phyloP scores from a whole-genome alignment of 2,113 vertebrate species.

The Theristicus caerulescens region DNA sequence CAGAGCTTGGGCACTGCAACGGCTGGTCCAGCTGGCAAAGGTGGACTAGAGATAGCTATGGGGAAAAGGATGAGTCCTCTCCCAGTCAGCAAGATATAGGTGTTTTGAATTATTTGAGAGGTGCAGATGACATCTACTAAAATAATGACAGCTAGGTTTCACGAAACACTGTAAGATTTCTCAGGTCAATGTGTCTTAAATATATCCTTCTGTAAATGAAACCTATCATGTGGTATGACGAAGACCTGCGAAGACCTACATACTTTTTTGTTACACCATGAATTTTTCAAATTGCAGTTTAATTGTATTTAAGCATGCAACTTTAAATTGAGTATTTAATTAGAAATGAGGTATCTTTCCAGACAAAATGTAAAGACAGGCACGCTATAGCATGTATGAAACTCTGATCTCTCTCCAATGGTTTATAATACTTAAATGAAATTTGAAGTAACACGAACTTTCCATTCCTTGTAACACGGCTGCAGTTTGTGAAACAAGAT shows the following conservation, averaged over 20 bases:
- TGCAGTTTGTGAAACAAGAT: constrained; percentile 23
- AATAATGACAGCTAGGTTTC: not conserved
- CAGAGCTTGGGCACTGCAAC: not conserved
- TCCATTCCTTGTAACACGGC: not conserved
- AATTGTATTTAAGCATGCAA: not conserved
- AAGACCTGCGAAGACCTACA: not conserved
- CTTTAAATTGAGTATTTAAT: constrained; percentile 17
- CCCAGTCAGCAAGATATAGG: not conserved
- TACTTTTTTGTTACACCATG: not conserved
- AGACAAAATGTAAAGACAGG: not conserved
- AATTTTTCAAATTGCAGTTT: constrained; percentile 26
- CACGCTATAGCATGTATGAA: not conserved
- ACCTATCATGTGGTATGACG: not conserved
- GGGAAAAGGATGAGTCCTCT: not conserved
- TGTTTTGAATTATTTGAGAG: not conserved
- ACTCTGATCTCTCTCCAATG: constrained; percentile 4
- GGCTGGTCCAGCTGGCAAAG: not conserved
- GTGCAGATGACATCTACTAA: not conserved
- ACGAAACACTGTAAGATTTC: not conserved
- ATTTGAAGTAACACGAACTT: constrained; percentile 1
- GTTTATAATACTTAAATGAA: not conserved
- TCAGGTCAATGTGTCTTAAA: not conserved
- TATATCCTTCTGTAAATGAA: not conserved
- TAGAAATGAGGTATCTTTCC: constrained; percentile 14
- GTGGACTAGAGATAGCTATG: not conserved